Evolutionary conservation across 2,113 vertebrate species (phyloP).

Genomic region (Oncorhynchus tshawytscha): DNA sequence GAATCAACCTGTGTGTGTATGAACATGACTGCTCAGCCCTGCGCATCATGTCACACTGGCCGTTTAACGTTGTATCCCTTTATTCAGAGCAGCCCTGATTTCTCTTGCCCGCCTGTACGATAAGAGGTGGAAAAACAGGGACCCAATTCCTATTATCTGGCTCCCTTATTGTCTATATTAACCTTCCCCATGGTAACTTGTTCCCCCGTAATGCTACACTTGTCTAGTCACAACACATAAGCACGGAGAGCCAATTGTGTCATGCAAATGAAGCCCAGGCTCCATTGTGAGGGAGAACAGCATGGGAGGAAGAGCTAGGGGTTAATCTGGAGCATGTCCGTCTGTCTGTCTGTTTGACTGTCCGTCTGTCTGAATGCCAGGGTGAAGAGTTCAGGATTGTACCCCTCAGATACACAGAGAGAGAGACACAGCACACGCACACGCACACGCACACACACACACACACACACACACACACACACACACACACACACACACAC

Average conservation of each 20-base stretch:
- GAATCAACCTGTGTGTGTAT: conserved; percentile 26
- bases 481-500: not conserved
- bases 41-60: conserved; percentile 45
- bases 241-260: conserved; percentile 90
- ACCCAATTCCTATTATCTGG: conserved; percentile 85
- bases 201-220: conserved; percentile 92
- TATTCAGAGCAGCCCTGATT: conserved; percentile 77
- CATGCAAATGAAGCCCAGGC: conserved; percentile 92
- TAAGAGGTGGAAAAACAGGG: conserved; percentile 87
- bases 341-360: conserved; percentile 35
- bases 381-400: conserved; percentile 49
- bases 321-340: conserved; percentile 72
- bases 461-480: not conserved
- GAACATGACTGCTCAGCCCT: conserved; percentile 43
- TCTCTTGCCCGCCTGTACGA: conserved; percentile 69
- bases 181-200: conserved; percentile 95
- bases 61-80: conserved; percentile 72
- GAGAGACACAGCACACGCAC: not conserved
- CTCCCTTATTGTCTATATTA: conserved; percentile 89
- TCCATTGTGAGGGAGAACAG: conserved; percentile 74
- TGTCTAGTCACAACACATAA: conserved; percentile 91
- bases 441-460: not conserved
- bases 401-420: conserved; percentile 2
- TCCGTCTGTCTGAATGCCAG: conserved; percentile 5
- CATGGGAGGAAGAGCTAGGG: conserved; percentile 59